Base-by-base conservation (phyloP, 1,140 invertebrate species). In the Epicauta chinensis region DNA sequence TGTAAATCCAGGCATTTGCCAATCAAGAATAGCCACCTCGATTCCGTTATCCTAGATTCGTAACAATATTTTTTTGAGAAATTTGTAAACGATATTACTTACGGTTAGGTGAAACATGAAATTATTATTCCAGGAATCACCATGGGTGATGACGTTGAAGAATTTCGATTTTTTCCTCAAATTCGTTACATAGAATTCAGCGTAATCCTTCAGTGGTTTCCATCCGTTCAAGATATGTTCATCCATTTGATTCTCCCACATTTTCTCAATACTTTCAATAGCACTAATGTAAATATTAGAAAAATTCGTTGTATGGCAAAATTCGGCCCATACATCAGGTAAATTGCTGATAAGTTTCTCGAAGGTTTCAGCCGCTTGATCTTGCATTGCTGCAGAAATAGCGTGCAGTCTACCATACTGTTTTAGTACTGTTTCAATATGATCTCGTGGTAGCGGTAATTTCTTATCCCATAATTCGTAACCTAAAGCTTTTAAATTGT, bases 331-430 rank as follows among this genome's bases (percentile, higher is more conserved):
- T 29, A 51, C 43, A n/a, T 40, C 36, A 17, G 32, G 7, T 12
- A 4, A 29, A 0, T 37, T 44, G 9, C n/a, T 13, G 12, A n/a
- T 3, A 7, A 59, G 10, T 10, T 55, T 16, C 6, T 55, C 37
- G 45, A 67, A 72, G 1, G 52, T 45, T 9, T 66, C 59, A 4
- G 62, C 60, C 32, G 71, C 54, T 32, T 67, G 63, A 16, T 68
- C 56, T 51, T 72, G 75, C 14, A 77, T 59, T 1, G 72, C 73
- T 53, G 73, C 68, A 0, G 75, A 75, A 0, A 74, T 43, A 1
- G 77, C 76, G 61, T 81, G 79, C 9, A 77, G 68, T 38, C 68
- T 71, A 5, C 70, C 78, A 55, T 80, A 69, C 13, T 67, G 69
- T 46, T 69, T 62, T 15, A 80, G 66, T 0, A 74, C 67, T 2